Evolutionary conservation across 2,888 invertebrate genomes (phyloP).

Genomic region (Perdita meconis): DNA sequence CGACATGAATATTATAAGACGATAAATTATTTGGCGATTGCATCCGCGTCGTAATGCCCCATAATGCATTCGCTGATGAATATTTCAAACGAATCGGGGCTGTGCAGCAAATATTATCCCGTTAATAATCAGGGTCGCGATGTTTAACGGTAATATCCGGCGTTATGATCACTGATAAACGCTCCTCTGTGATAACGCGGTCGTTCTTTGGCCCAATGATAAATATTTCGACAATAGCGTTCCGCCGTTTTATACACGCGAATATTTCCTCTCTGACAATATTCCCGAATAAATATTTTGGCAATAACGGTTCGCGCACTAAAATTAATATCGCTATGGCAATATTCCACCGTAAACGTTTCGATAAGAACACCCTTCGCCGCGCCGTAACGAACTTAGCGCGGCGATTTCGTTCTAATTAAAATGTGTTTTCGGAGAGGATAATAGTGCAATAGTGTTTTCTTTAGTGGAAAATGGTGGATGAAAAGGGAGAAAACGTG

Average conservation of each 20-base stretch:
- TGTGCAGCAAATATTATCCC: conserved; percentile 22
- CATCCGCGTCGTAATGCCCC: conserved; percentile 32
- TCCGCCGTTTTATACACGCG: not conserved
- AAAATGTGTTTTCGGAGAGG: too few relatives aligned
- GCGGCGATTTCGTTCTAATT: too few relatives aligned
- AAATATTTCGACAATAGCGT: conserved; percentile 8
- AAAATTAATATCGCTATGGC: conserved; percentile 3
- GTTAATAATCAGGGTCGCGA: conserved; percentile 33
- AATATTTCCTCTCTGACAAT: not conserved
- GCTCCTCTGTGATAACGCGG: conserved; percentile 1
- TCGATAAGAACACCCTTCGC: too few relatives aligned
- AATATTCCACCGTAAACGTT: not conserved
- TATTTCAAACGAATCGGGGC: conserved; percentile 37
- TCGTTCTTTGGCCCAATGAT: not conserved
- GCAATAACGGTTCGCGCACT: not conserved
- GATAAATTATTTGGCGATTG: conserved; percentile 47
- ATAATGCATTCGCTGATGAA: conserved; percentile 41
- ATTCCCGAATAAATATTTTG: conserved; percentile 5
- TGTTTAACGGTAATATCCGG: conserved; percentile 24
- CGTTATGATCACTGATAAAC: conserved; percentile 17
- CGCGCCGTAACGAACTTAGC: too few relatives aligned
- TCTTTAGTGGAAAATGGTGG: too few relatives aligned
- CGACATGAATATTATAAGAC: conserved; percentile 45
- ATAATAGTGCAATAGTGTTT: too few relatives aligned
- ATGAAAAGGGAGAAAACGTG: too few relatives aligned